A percentile compares a stretch with the other conserved stretches of the same genome.
These are phyloP conservation scores for Leptopilina myrica DNA, from an alignment of 2,888 invertebrate genomes.

Conservation along the genomic window DNA sequence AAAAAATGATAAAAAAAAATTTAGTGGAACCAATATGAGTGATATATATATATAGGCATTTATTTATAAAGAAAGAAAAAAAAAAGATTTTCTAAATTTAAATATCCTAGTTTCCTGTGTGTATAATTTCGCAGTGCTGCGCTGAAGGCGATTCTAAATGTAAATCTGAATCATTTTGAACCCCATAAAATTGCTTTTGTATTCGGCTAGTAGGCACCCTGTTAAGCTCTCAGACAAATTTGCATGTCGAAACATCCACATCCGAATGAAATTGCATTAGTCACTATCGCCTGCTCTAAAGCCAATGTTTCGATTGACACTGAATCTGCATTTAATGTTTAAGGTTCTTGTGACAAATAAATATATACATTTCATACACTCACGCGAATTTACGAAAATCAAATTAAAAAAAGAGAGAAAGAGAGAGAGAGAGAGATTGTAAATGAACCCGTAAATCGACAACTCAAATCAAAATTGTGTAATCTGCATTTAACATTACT, in stretches of 20 bases:
- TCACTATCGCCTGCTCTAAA: not conserved
- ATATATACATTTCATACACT: too few relatives aligned
- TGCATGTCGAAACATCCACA: constrained; percentile 28
- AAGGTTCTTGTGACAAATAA: constrained; percentile 19
- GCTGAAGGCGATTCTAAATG: constrained; percentile 29
- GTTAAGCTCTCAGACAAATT: constrained; percentile 4
- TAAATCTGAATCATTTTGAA: constrained; percentile 26
- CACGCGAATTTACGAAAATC: too few relatives aligned
- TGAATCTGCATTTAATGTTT: constrained; percentile 39
- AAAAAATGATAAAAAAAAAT: too few relatives aligned
- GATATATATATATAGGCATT: too few relatives aligned
- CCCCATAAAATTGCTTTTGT: constrained; percentile 21
- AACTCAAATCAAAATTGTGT: too few relatives aligned
- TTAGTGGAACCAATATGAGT: too few relatives aligned
- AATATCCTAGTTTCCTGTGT: not conserved
- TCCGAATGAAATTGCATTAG: constrained; percentile 40
- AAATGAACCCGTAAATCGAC: too few relatives aligned
- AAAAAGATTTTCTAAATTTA: not conserved
- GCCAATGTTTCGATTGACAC: constrained; percentile 33
- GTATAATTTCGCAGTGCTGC: constrained; percentile 12
- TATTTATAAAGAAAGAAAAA: too few relatives aligned
- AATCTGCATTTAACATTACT: too few relatives aligned
- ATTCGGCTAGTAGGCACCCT: constrained; percentile 4
- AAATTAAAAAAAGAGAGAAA: too few relatives aligned
- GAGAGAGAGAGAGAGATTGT: too few relatives aligned